Evolutionary conservation across 2,113 vertebrate genomes (phyloP).

Genomic region (Chroicocephalus ridibundus): DNA sequence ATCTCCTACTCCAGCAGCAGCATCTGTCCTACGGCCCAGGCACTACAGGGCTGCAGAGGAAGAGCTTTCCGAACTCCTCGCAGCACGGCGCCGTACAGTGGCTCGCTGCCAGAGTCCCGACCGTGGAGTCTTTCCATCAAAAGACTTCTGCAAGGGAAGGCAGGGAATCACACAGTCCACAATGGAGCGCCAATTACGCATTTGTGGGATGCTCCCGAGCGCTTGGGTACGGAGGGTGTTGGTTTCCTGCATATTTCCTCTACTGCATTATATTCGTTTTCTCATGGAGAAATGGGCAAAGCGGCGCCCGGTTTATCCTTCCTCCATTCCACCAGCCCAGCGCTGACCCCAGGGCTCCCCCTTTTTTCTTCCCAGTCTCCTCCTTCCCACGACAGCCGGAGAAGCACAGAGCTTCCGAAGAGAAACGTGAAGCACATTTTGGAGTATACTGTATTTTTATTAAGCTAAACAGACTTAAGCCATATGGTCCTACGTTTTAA

Average conservation of each 20-base stretch:
- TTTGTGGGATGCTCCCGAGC: neutral
- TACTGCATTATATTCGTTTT: neutral
- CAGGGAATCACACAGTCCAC: neutral
- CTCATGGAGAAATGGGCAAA: neutral
- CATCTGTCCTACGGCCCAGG: neutral
- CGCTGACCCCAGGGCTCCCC: neutral
- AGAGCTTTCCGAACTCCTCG: neutral
- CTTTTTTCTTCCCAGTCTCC: neutral
- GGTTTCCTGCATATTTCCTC: neutral
- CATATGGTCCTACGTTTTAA: neutral
- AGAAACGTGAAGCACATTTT: neutral
- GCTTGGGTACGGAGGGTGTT: neutral
- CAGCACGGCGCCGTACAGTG: accelerated
- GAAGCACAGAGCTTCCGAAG: neutral
- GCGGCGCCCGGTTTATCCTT: neutral
- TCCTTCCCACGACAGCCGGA: neutral
- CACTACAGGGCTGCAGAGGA: accelerated
- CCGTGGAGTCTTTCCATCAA: neutral
- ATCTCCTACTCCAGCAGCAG: neutral
- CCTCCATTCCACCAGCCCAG: neutral
- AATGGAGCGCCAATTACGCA: neutral
- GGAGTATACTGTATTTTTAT: neutral
- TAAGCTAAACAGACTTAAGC: neutral
- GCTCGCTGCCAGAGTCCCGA: neutral
- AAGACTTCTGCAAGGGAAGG: neutral